These are phyloP conservation scores for Dicycla oo DNA, from an alignment of 2,888 invertebrate genomes.

Conservation along the genomic window DNA sequence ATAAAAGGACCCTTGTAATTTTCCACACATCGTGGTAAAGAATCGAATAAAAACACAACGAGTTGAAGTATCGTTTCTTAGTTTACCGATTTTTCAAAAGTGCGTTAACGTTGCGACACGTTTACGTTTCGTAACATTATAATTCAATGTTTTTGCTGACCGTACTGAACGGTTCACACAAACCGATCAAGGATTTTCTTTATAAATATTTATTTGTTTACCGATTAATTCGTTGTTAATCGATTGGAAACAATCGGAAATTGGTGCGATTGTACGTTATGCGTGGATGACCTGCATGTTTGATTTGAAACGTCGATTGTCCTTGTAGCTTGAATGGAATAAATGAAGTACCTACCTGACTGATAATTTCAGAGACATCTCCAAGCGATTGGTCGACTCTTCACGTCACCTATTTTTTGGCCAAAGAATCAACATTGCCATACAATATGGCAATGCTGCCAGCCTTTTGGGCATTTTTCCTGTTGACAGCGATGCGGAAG, in stretches of 20 bases:
- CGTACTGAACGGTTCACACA: slow-evolving; percentile 44
- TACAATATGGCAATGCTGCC: too few species aligned
- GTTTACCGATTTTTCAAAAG: slow-evolving; percentile 45
- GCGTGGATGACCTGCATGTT: slow-evolving; percentile 13
- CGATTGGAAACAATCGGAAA: slow-evolving; percentile 57
- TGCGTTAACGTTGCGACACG: slow-evolving; percentile 40
- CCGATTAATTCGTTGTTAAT: slow-evolving; percentile 32
- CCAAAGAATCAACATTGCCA: too few species aligned
- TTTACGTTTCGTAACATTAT: slow-evolving; percentile 44
- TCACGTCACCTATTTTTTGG: too few species aligned
- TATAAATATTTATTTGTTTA: slow-evolving; percentile 41
- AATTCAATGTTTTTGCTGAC: slow-evolving; percentile 43
- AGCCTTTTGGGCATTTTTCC: too few species aligned
- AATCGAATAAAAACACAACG: slow-evolving; percentile 36
- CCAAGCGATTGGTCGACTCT: too few species aligned
- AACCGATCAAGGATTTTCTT: slow-evolving; percentile 47
- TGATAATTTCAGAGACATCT: too few species aligned
- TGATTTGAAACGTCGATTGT: slow-evolving; percentile 25
- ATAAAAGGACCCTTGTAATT: slow-evolving; percentile 22
- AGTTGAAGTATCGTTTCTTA: slow-evolving; percentile 37
- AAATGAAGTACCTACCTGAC: not conserved
- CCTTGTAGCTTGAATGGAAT: slow-evolving; percentile 13
- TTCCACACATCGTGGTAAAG: slow-evolving; percentile 18
- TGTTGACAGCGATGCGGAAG: too few species aligned
- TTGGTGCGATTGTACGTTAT: slow-evolving; percentile 30